Conservation (phyloP, 2,113 vertebrate genomes). For the Hystrix brachyura region DNA sequence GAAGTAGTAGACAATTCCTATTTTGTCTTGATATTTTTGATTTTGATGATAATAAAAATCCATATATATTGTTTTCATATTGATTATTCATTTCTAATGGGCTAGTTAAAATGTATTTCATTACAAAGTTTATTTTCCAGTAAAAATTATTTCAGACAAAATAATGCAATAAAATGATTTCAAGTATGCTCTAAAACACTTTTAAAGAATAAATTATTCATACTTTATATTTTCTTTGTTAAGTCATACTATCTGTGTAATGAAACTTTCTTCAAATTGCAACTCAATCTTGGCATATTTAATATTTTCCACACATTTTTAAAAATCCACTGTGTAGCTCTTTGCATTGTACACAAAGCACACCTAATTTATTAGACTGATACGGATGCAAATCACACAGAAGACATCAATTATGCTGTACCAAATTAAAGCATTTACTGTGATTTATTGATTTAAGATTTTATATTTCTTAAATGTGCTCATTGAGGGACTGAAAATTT, state of each 20-base stretch:
- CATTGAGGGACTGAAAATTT: slow-evolving; percentile 58
- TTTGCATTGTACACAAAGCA: neutral
- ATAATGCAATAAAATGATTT: neutral
- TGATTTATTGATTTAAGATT: slow-evolving; percentile 77
- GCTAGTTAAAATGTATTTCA: neutral
- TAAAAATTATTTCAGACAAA: neutral
- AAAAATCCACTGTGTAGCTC: slow-evolving; percentile 55
- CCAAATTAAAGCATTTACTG: slow-evolving; percentile 60
- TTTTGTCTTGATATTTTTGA: neutral
- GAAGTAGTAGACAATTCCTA: neutral
- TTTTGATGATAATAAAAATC: slow-evolving; percentile 11
- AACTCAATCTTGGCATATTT: slow-evolving; percentile 35
- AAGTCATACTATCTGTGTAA: neutral
- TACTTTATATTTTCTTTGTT: slow-evolving; percentile 62
- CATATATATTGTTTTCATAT: neutral
- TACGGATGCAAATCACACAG: slow-evolving; percentile 50
- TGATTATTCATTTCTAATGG: slow-evolving; percentile 22
- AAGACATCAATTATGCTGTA: slow-evolving; percentile 66
- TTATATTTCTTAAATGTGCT: slow-evolving; percentile 41
- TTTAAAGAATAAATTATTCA: slow-evolving; percentile 60
- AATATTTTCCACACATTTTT: slow-evolving; percentile 62
- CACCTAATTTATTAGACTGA: slow-evolving; percentile 65
- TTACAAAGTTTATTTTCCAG: neutral
- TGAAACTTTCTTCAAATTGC: slow-evolving; percentile 21
- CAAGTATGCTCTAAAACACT: neutral